Evolutionary conservation across 2,888 invertebrate species (phyloP).

Genomic region (Drosophila suboccidentalis): DNA sequence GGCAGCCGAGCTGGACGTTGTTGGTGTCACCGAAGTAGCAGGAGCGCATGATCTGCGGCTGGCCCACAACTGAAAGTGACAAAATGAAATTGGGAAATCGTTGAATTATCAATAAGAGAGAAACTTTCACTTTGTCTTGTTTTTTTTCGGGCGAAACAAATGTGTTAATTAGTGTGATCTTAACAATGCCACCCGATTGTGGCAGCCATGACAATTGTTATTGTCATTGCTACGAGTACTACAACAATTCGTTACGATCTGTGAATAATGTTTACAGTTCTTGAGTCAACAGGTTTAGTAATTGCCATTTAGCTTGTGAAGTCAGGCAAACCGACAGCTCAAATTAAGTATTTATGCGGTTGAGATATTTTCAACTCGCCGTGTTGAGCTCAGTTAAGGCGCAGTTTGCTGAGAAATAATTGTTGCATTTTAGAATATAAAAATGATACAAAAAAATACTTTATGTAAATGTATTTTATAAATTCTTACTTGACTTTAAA

Average conservation of each 20-base stretch:
- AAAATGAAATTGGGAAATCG: neutral
- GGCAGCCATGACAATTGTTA: slow-evolving; percentile 3
- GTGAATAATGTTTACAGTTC: slow-evolving; percentile 33
- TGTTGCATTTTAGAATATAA: too few relatives aligned
- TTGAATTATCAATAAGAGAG: slow-evolving; percentile 5
- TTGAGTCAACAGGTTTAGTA: slow-evolving; percentile 37
- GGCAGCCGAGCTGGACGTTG: slow-evolving; percentile 79
- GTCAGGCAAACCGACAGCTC: slow-evolving; percentile 1
- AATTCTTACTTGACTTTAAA: neutral
- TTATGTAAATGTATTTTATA: neutral
- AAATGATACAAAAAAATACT: neutral
- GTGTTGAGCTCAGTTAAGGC: slow-evolving; percentile 37
- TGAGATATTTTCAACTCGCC: slow-evolving; percentile 28
- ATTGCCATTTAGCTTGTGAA: slow-evolving; percentile 20
- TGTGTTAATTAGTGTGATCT: slow-evolving; percentile 32
- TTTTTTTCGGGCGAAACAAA: slow-evolving; percentile 25
- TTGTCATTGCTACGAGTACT: neutral
- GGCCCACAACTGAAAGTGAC: slow-evolving; percentile 66
- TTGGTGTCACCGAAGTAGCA: slow-evolving; percentile 83
- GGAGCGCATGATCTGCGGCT: slow-evolving; percentile 70
- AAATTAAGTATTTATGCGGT: slow-evolving; percentile 16
- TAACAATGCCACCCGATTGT: slow-evolving; percentile 42
- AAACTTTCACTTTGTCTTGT: slow-evolving; percentile 43
- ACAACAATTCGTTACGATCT: slow-evolving; percentile 27
- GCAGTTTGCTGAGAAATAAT: neutral